Evolutionary conservation across 2,797 vertebrate genomes (phyloP).

Genomic region (Chaetophractus vellerosus): DNA sequence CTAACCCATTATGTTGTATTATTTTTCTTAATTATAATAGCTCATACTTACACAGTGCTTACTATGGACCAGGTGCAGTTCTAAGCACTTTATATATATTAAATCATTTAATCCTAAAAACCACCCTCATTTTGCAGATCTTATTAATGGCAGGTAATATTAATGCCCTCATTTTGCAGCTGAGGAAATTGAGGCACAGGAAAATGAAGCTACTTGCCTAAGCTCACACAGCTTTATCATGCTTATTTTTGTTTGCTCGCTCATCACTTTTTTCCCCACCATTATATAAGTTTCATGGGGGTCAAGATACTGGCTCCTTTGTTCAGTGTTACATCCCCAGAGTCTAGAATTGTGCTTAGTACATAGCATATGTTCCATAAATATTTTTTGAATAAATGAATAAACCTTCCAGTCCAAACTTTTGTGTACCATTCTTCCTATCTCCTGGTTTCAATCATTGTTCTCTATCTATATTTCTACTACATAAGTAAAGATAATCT

Average conservation of each 20-base stretch:
- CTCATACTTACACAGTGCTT: neutral
- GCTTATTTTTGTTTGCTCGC: neutral
- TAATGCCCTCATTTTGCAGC: neutral
- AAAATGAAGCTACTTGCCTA: neutral
- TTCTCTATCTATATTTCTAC: neutral
- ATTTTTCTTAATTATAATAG: neutral
- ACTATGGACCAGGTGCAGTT: neutral
- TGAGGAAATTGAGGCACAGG: neutral
- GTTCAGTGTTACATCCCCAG: neutral
- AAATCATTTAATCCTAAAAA: neutral
- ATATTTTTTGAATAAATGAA: slow-evolving; percentile 23
- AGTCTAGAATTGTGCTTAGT: neutral
- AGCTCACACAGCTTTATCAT: neutral
- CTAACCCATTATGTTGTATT: neutral
- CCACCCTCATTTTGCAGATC: neutral
- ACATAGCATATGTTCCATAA: neutral
- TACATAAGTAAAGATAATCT: neutral
- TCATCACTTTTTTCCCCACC: neutral
- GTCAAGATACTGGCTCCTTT: neutral
- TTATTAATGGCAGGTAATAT: too few species aligned
- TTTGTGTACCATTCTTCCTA: neutral
- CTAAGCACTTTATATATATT: neutral
- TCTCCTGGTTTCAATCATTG: neutral
- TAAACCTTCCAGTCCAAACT: neutral
- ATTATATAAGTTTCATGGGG: neutral